Base-by-base conservation (phyloP, 2,113 vertebrate species). In the Rhabdomys dilectus region DNA sequence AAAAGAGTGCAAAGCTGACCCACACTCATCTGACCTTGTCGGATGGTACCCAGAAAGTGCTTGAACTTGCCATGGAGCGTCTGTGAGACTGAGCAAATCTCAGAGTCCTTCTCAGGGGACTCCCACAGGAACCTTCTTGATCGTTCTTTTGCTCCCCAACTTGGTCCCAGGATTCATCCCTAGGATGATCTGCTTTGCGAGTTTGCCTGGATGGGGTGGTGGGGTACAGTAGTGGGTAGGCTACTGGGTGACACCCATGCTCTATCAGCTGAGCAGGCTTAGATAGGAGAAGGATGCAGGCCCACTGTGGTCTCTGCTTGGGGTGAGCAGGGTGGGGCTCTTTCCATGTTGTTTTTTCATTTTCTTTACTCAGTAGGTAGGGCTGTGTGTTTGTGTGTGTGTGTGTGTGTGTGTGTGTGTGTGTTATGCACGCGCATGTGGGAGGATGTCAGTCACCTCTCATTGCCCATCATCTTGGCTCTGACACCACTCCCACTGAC, bases 361-460 rank as follows among this genome's bases (percentile, higher is more conserved):
- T 94, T 88, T 73, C 60, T 94, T 73, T 88, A 29, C 36, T 85
- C 62, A 0, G 51, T 85, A 21, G 36, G 56, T 48, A 76, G 5
- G 15, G 39, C 91, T 56, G 85, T 53, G 60, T 15, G 19, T 64
- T 51, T 62, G 86, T 39, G 75, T 87, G 84, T 60, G 53, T 39
- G 78, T n/a, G 51, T 29, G 42, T 53, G 77, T 64, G 60, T 66
- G 82, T 24, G n/a, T 36, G 84, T 15, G 31, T 24, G 51, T 75
- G 86, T 1, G 58, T 45, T 2, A n/a, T 1, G 8, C 2, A 3
- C 15, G 19, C 0, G 0, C 1, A 51, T 7, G 7, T 88, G 85
- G 98, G 98, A 87, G 93, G 2, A 84, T 56, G 19, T 42, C 45
- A 91, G 91, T 1, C 1, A 81, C 60, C 84, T 51, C 78, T 75